These are phyloP conservation scores for Actinopyga echinites DNA, from an alignment of 53 echinoderm and acorn worm species.

Conservation along the genomic window DNA sequence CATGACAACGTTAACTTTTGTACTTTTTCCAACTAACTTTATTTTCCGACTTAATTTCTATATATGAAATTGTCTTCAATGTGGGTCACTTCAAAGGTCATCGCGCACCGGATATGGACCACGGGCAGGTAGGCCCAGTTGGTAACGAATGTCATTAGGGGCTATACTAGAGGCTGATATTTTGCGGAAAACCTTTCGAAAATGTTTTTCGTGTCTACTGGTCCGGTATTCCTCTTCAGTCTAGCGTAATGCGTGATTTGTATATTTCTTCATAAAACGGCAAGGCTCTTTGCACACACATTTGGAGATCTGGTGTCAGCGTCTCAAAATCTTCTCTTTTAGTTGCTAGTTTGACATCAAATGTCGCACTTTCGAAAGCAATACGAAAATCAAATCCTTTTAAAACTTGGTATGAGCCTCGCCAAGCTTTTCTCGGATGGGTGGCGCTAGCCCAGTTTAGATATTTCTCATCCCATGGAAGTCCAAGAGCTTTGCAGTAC, in stretches of 20 bases:
- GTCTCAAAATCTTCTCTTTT: neutral
- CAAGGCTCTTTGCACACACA: neutral
- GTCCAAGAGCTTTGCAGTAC: neutral
- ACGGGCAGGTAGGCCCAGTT: too few relatives aligned
- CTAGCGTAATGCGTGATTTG: slow-evolving; percentile 1
- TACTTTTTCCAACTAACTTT: too few relatives aligned
- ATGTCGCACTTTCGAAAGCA: neutral
- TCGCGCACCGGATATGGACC: too few relatives aligned
- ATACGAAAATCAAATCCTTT: neutral
- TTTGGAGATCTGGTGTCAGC: neutral
- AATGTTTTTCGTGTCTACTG: too few relatives aligned
- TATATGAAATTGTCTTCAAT: too few relatives aligned
- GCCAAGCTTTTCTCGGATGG: slow-evolving; percentile 10
- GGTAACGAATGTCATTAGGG: too few relatives aligned
- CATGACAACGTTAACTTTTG: too few relatives aligned
- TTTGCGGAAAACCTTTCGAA: too few relatives aligned
- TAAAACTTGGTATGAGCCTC: slow-evolving; percentile 15
- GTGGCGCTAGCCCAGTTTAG: neutral
- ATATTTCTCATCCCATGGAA: slow-evolving; percentile 23
- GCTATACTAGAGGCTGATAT: too few relatives aligned
- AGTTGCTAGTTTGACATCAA: neutral
- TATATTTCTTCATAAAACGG: slow-evolving; percentile 14
- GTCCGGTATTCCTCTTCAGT: neutral
- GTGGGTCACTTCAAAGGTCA: too few relatives aligned
- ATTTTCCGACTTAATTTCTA: too few relatives aligned